A percentile compares a stretch with the other conserved stretches of the same genome.
These are phyloP conservation scores for Lampris megalopsis DNA, from an alignment of 2,113 vertebrate species.

Conservation along the genomic window DNA sequence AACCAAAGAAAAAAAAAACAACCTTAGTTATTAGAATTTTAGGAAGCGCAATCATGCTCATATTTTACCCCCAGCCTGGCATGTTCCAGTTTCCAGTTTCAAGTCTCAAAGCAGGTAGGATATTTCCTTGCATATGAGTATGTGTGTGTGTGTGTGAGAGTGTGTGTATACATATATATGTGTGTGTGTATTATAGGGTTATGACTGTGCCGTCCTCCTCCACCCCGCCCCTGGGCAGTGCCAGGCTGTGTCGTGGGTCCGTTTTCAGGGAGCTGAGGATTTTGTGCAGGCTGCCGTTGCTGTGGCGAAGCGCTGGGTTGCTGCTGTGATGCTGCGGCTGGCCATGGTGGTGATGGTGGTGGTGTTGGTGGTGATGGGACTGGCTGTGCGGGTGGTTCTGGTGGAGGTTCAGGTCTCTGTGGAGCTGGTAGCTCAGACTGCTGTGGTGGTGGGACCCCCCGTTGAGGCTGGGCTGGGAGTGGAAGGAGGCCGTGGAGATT, in stretches of 20 bases:
- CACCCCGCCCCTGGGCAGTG: slow-evolving; percentile 92
- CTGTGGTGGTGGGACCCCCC: slow-evolving; percentile 78
- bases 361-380: slow-evolving; percentile 78
- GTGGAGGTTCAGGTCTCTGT: slow-evolving; percentile 87
- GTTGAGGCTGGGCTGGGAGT: slow-evolving; percentile 87
- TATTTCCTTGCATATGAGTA: slow-evolving; percentile 37
- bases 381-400: slow-evolving; percentile 65
- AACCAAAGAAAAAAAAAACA: slow-evolving; percentile 50
- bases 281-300: slow-evolving; percentile 92
- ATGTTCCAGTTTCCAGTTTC: slow-evolving; percentile 45
- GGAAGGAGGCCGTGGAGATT: slow-evolving; percentile 84
- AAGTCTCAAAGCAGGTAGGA: slow-evolving; percentile 75
- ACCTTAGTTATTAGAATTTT: slow-evolving; percentile 44
- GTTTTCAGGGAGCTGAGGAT: slow-evolving; percentile 93
- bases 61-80: slow-evolving; percentile 45
- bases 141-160: slow-evolving; percentile 7
- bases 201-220: slow-evolving; percentile 97
- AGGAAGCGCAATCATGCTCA: slow-evolving; percentile 53
- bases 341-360: slow-evolving; percentile 66
- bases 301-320: slow-evolving; percentile 85
- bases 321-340: slow-evolving; percentile 77
- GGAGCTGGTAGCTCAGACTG: slow-evolving; percentile 85
- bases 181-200: slow-evolving; percentile 87
- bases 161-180: slow-evolving; percentile 2
- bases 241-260: slow-evolving; percentile 94